Base-by-base conservation (phyloP, 2,888 invertebrate species). In the Megamerina dolium region DNA sequence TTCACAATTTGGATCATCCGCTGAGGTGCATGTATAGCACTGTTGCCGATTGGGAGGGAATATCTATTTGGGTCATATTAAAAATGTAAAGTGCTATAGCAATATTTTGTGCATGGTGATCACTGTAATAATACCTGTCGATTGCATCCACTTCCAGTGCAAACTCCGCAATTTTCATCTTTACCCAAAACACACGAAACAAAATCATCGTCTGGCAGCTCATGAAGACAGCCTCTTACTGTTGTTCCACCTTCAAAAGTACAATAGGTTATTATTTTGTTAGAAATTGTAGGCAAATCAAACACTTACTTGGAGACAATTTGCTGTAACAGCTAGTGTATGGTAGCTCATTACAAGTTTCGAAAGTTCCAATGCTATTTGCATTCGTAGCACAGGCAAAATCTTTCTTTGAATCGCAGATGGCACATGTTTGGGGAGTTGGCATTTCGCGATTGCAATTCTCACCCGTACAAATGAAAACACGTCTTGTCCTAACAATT, bases 11-110 rank as follows among this genome's bases (percentile, higher is more conserved):
- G 50, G 43, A 27, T 68, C 64, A 32, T 58, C 59, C 3, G 49
- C 50, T 0, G 64, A 61, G 33, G 35, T 57, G 38, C 70, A 68
- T 9, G 50, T 55, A 27, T 55, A 61, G 44, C 68, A 69, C 31
- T 58, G 53, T 21, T 52, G 58, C 1, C 68, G 61, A 49, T 64
- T 49, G 4, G 55, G 53, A 1, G 68, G 68, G 56, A 56, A 69
- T 13, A 64, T 40, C 70, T 68, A 27, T 0, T 31, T 31, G 5
- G n/a, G 16, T 10, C 23, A 8, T 23, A 23, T 23, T 23, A 8
- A 23, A 8, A 23, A 23, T 23, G 6, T 8, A 23, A 23, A 23
- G 10, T 23, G 6, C 10, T 6, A 8, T 23, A 23, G 10, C n/a
- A n/a, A n/a, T n/a, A n/a, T n/a, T n/a, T 23, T 23, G 8, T n/a